These are phyloP conservation scores for Gymnobelideus leadbeateri DNA, from an alignment of 2,113 vertebrate genomes.

Conservation along the genomic window DNA sequence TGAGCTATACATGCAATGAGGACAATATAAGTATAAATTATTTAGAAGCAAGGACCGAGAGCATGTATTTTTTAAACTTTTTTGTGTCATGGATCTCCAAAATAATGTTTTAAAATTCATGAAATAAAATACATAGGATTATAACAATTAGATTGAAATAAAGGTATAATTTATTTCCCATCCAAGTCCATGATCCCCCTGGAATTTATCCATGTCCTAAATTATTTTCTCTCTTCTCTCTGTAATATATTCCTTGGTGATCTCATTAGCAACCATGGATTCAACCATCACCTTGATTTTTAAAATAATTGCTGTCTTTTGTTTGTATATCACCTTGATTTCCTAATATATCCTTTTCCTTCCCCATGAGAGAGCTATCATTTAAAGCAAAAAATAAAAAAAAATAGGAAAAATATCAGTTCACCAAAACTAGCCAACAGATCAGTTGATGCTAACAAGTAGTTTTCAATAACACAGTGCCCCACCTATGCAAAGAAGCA, in stretches of 20 bases:
- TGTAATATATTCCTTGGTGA: not conserved
- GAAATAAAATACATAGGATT: not conserved
- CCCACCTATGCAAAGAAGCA: not conserved
- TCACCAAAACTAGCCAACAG: not conserved
- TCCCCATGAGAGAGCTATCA: not conserved
- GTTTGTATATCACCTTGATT: not conserved
- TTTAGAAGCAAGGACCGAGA: not conserved
- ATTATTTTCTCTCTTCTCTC: not conserved
- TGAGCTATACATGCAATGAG: not conserved
- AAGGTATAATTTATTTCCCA: not conserved
- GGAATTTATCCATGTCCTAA: not conserved
- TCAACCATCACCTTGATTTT: not conserved
- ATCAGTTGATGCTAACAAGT: not conserved
- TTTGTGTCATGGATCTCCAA: not conserved
- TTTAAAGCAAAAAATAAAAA: not conserved
- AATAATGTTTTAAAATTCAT: not conserved
- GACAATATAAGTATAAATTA: constrained; percentile 48
- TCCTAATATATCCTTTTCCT: not conserved
- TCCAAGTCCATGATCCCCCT: not conserved
- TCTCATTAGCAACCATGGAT: not conserved
- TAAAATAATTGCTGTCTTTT: not conserved
- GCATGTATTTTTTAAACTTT: not conserved
- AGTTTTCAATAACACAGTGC: not conserved
- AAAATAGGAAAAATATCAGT: not conserved
- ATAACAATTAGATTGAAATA: not conserved